Percentiles rank a stretch among this genome's conserved stretches.
phyloP scores from a whole-genome alignment of 1,140 invertebrate genomes.

The Drosophila lini region DNA sequence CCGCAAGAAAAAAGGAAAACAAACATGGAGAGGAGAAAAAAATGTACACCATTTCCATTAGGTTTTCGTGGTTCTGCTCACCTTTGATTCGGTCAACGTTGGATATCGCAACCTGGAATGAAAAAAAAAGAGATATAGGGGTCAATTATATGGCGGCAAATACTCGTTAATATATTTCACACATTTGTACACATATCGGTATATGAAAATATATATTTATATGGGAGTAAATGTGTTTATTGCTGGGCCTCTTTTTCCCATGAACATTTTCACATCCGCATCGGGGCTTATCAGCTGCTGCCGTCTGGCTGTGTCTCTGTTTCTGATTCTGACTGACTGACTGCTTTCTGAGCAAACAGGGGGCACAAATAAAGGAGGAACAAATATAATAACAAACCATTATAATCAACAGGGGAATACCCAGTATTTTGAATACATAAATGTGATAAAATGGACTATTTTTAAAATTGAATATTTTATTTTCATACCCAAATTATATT shows the following conservation, averaged over 20 bases:
- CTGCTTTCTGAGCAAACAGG: constrained; percentile 52
- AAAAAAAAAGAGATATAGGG: constrained; percentile 18
- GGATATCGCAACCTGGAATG: constrained; percentile 45
- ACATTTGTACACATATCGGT: constrained; percentile 10
- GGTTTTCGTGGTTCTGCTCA: constrained; percentile 20
- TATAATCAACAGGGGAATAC: constrained; percentile 11
- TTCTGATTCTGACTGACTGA: constrained; percentile 8
- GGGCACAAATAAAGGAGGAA: constrained; percentile 48
- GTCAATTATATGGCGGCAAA: constrained; percentile 27
- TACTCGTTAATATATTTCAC: constrained; percentile 1
- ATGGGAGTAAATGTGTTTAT: constrained; percentile 22
- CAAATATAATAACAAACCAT: constrained; percentile 24
- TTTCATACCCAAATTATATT: neutral
- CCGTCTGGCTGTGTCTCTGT: constrained; percentile 9
- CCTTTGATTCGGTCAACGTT: constrained; percentile 43
- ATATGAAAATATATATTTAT: constrained; percentile 7
- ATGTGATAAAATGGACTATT: too few relatives aligned
- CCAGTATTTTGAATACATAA: neutral
- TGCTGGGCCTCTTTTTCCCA: constrained; percentile 20
- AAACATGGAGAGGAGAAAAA: neutral
- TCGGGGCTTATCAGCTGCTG: constrained; percentile 39
- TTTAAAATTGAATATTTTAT: neutral
- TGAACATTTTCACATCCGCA: constrained; percentile 45
- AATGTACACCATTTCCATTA: constrained; percentile 17
- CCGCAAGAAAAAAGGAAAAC: neutral